phyloP scores from a whole-genome alignment of 2,113 vertebrate species.

The Noctilio leporinus region DNA sequence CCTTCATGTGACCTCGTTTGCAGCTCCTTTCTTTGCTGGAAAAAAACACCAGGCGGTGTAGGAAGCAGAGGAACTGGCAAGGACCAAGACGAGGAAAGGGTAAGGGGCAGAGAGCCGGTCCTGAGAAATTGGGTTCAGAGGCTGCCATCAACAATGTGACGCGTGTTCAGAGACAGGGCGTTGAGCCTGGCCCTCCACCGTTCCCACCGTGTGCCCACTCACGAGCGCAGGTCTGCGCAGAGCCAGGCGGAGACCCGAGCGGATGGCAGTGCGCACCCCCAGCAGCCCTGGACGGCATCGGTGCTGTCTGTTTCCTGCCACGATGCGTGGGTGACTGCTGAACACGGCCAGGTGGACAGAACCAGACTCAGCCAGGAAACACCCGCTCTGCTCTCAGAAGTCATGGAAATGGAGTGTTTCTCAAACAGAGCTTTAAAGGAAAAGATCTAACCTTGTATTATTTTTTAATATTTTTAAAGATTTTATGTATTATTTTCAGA shows the following conservation, averaged over 20 bases:
- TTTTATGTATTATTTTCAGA: too few species aligned
- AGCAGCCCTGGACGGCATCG: not conserved
- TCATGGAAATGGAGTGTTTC: not conserved
- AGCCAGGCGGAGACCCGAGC: not conserved
- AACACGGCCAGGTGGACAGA: fast-evolving
- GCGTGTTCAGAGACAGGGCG: not conserved
- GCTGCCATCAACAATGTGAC: not conserved
- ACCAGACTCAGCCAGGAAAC: not conserved
- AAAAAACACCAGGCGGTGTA: not conserved
- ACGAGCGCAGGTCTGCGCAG: not conserved
- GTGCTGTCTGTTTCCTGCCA: not conserved
- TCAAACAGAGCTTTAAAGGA: not conserved
- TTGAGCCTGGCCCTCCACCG: not conserved
- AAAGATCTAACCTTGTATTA: not conserved
- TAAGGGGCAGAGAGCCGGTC: too few species aligned
- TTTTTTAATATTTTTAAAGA: too few species aligned
- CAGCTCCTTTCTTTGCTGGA: not conserved
- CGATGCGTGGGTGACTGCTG: fast-evolving
- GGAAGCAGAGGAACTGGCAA: not conserved
- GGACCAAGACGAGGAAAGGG: not conserved
- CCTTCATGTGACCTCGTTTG: not conserved
- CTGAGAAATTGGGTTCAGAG: not conserved
- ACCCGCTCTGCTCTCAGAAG: not conserved
- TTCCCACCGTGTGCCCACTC: not conserved
- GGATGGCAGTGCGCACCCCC: fast-evolving